Base-by-base conservation (phyloP, 2,888 invertebrate genomes). In the Hypomecis punctinalis region DNA sequence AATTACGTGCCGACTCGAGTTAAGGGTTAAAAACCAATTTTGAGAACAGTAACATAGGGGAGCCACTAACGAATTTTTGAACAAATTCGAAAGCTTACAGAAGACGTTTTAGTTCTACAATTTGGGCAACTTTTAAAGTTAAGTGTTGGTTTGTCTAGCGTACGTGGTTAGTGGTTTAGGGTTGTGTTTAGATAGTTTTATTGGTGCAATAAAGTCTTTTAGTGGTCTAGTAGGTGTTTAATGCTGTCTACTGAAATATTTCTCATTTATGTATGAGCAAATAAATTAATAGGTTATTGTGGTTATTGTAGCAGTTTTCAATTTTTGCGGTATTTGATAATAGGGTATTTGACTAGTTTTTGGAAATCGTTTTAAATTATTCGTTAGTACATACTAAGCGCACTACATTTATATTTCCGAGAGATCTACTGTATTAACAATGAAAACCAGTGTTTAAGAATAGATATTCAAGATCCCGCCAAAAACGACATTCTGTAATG, bases 1-100 rank as follows among this genome's bases (percentile, higher is more conserved):
- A 89, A 89, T 89, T 88, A 89, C 82, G 83, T 85, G 87, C 83
- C 84, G 75, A 78, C 71, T 72, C 72, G 70, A 64, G 74, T 68
- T 66, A 66, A 64, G 60, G 64, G 64, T 60, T 64, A 57, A 7
- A 39, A 13, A 51, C 37, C 8, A 13, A 13, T 13, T 13, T 13
- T 23, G 0, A 13, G 6, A 13, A 13, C 13, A 6, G 8, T 11
- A 7, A 8, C 23, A 11, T 5, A 5, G 5, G 11, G 51, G 51
- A 37, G 51, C 51, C 39, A 51, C 39, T 9, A 13, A 8, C 37
- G 13, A 8, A 39, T 13, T 39, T 51, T 9, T 43, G 0, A 51
- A 13, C 47, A 6, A 33, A 33, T 33, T 8, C 9, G 33, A 51
- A 9, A 8, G 5, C 1, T 5, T 6, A 6, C 1, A 11, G 8